Evolutionary conservation across 92 coral and sea anemone species (phyloP).

Genomic region (Diadumene lineata): DNA sequence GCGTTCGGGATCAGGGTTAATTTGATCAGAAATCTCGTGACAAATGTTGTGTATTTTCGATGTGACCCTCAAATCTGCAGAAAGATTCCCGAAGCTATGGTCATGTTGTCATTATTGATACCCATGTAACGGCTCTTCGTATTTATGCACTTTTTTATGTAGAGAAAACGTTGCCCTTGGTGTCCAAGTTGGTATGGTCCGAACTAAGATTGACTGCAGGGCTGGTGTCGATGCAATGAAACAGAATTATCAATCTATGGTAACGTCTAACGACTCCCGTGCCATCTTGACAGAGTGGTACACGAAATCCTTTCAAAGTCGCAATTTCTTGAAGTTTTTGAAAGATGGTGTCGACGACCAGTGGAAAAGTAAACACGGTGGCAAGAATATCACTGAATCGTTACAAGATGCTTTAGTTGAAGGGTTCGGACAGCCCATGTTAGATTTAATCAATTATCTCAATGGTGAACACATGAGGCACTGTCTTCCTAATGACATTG

Average conservation of each 20-base stretch:
- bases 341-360: conserved; percentile 43
- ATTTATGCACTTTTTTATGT: not conserved
- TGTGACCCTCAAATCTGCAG: too few species aligned
- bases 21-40: too few species aligned
- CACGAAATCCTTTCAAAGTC: conserved; percentile 30
- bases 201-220: conserved; percentile 77
- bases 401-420: conserved; percentile 57
- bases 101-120: not conserved
- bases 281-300: conserved; percentile 75
- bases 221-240: conserved; percentile 89
- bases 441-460: conserved; percentile 69
- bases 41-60: too few species aligned
- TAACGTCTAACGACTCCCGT: conserved; percentile 43
- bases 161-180: conserved; percentile 86
- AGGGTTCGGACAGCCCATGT: conserved; percentile 84
- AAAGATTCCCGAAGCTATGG: too few species aligned
- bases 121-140: too few species aligned
- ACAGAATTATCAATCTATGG: conserved; percentile 37
- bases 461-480: conserved; percentile 86
- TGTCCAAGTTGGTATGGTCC: conserved; percentile 85
- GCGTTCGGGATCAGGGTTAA: too few species aligned
- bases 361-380: conserved; percentile 51
- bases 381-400: conserved; percentile 49
- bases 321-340: conserved; percentile 42
- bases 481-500: conserved; percentile 73